A percentile compares a stretch with the other conserved stretches of the same genome.
Conservation (phyloP, 2,888 invertebrate species). For the Petrolisthes cinctipes region DNA sequence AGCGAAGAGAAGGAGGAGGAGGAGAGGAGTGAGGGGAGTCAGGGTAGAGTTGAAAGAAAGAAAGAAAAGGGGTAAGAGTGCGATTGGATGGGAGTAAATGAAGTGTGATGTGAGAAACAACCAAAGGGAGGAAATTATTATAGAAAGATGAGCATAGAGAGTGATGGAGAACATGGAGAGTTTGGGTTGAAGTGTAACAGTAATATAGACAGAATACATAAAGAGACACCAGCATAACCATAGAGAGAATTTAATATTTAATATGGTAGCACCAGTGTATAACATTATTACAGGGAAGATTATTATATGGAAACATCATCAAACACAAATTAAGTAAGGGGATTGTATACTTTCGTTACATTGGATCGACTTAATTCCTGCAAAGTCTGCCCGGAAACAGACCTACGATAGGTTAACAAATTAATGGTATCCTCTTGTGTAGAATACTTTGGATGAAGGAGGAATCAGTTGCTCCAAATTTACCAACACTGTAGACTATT, state of each 20-base stretch:
- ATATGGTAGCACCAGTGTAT: background rate
- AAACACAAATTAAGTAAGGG: too few relatives aligned
- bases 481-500: too few relatives aligned
- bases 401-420: too few relatives aligned
- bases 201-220: background rate
- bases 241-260: background rate
- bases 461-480: too few relatives aligned
- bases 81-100: background rate
- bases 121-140: background rate
- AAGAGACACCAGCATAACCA: background rate
- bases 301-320: too few relatives aligned
- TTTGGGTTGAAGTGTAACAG: background rate
- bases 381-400: too few relatives aligned
- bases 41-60: background rate
- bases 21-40: too few relatives aligned
- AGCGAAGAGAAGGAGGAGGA: too few relatives aligned
- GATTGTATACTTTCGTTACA: too few relatives aligned
- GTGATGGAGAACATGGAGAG: background rate
- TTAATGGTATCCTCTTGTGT: too few relatives aligned
- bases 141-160: background rate
- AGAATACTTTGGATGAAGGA: too few relatives aligned
- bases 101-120: background rate
- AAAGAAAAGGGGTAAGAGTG: background rate
- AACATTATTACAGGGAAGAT: background rate
- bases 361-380: too few relatives aligned